Base-by-base conservation (phyloP, 2,797 vertebrate species). In the Epinephelus awoara region DNA sequence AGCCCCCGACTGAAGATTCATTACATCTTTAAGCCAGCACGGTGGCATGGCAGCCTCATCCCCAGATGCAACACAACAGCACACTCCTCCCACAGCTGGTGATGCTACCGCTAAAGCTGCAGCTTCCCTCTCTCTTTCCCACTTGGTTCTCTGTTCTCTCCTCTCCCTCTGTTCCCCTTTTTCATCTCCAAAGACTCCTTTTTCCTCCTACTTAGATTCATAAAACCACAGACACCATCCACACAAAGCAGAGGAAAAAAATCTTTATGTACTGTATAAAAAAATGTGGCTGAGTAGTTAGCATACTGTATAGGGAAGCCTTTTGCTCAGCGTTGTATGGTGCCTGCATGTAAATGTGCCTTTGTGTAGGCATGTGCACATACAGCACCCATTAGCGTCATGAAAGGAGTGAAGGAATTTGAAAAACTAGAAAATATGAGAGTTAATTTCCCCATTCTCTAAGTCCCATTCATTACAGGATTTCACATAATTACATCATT, bases 21-120 rank as follows among this genome's bases (percentile, higher is more conserved):
- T 97, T 96, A 96, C 95, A 96, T 96, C 96, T 95, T 96, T 97
- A 97, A 96, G 96, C 94, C 95, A 93, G 95, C 96, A 96, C 91
- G 94, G 96, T 95, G 96, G 95, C 96, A 95, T 92, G 93, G 91
- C 93, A 92, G 95, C 91, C 95, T 95, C 94, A 89, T 96, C 93
- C 93, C 93, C 91, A 89, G 92, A 94, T 93, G 91, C 91, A 95
- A 93, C 93, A 94, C 94, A 94, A 94, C 94, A 90, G 89, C 89
- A 88, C 84, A 85, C 90, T 93, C 91, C 92, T 93, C 92, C 90
- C 90, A 93, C 92, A 93, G 92, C 92, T 92, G 87, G 77, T 86
- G 89, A 92, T 88, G 88, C 91, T 89, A 79, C 81, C 8, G 66
- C 88, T 89, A 85, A 88, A 85, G 86, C 90, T 87, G 85, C 85